A percentile compares a stretch with the other conserved stretches of the same genome.
phyloP scores from a whole-genome alignment of 2,888 invertebrate species.

The Aleiodes leptofemur region DNA sequence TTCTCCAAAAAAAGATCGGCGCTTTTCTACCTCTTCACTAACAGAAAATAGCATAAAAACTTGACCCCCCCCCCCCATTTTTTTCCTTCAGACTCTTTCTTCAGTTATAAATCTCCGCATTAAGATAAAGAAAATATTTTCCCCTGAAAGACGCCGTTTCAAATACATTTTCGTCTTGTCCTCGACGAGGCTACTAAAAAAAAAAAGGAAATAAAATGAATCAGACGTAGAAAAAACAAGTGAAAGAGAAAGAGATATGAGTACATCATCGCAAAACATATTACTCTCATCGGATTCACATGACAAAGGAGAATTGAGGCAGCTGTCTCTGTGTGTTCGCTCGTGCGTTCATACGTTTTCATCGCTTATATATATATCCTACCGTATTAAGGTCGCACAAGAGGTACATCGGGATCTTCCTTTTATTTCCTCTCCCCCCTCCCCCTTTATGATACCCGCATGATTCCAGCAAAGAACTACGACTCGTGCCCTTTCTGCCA shows the following conservation, averaged over 20 bases:
- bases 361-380: constrained; percentile 12
- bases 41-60: no score
- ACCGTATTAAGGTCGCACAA: constrained; percentile 17
- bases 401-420: constrained; percentile 17
- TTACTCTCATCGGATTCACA: constrained; percentile 20
- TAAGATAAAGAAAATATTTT: no score
- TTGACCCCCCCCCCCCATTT: no score
- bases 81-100: no score
- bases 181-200: background rate
- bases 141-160: background rate
- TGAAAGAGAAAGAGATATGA: constrained; percentile 25
- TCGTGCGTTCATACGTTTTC: constrained; percentile 49
- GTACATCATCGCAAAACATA: constrained; percentile 4
- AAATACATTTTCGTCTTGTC: background rate
- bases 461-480: background rate
- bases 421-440: background rate
- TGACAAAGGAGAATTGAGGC: constrained; percentile 48
- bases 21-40: no score
- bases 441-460: background rate
- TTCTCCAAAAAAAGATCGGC: no score
- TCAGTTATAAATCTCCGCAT: no score
- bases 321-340: constrained; percentile 53
- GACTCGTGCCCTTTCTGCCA: constrained; percentile 24
- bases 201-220: background rate
- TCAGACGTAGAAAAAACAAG: constrained; percentile 25